Base-by-base conservation (phyloP, 2,888 invertebrate genomes). In the Lasioglossum morio region DNA sequence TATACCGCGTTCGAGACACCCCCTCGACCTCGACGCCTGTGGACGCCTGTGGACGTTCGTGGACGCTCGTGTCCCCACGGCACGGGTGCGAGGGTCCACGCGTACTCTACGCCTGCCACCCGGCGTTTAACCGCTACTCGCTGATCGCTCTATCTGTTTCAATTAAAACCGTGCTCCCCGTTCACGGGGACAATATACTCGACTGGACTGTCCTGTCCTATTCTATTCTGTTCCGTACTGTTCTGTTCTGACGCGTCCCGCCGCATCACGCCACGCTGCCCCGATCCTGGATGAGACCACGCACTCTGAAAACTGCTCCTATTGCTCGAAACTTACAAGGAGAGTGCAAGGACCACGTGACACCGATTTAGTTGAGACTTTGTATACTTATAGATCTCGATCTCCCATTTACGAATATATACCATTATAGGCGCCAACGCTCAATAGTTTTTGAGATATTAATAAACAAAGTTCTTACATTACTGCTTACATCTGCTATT, bases 71-170 rank as follows among this genome's bases (percentile, higher is more conserved):
- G 63, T 63, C 63, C 63, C 63, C 63, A 30, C 79, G 75, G 77
- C 83, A 60, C 81, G 84, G 69, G 69, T 37, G 69, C 69, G 69
- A 83, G 84, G 84, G 84, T 83, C 73, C 66, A 69, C 77, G 30
- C 81, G 60, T 63, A 63, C 27, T 66, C 81, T 72, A 69, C 74
- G 69, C 37, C 37, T 76, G 72, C 66, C 87, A 77, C 78, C 80
- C 86, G 75, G 40, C 81, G 82, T 85, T 87, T 81, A 82, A 84
- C 87, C 87, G 85, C 87, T 88, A 87, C 86, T 88, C 90, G 88
- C 92, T 93, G 94, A 94, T 94, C 93, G 93, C 94, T 94, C 93
- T 94, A 94, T 94, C 94, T 93, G 94, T 94, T 94, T 93, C 94
- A 94, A 94, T 94, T 94, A 93, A 94, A 93, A 90, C 86, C 88